Percentiles rank a stretch among this genome's conserved stretches.
phyloP scores from a whole-genome alignment of 2,113 vertebrate genomes.

The Lophius piscatorius region DNA sequence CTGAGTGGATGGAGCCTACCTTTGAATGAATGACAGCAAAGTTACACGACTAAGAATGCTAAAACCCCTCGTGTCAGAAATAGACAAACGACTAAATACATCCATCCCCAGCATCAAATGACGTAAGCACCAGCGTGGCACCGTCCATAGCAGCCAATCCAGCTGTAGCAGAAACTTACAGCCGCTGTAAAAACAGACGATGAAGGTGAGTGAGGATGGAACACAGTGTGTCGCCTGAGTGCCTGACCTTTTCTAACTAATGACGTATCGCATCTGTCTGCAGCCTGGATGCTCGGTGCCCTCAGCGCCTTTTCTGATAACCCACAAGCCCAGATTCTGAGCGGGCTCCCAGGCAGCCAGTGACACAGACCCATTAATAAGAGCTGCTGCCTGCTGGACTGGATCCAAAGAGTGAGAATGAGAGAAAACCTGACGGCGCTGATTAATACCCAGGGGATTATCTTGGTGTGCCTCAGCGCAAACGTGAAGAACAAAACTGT shows the following conservation, averaged over 20 bases:
- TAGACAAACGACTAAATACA: too few species aligned
- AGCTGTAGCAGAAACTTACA: slow-evolving; percentile 12
- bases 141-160: slow-evolving; percentile 14
- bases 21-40: too few species aligned
- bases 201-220: slow-evolving; percentile 18
- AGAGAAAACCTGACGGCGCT: slow-evolving; percentile 54
- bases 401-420: slow-evolving; percentile 46
- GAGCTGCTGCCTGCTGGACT: slow-evolving; percentile 52
- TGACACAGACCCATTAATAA: slow-evolving; percentile 69
- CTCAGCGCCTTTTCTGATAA: slow-evolving; percentile 46
- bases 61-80: too few species aligned
- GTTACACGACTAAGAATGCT: too few species aligned
- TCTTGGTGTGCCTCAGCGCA: slow-evolving; percentile 2
- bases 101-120: neutral
- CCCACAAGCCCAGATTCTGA: slow-evolving; percentile 66
- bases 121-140: neutral
- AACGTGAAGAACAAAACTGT: neutral
- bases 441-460: slow-evolving; percentile 70
- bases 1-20: too few species aligned
- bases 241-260: slow-evolving; percentile 9
- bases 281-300: slow-evolving; percentile 19
- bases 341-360: slow-evolving; percentile 45
- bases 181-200: slow-evolving; percentile 36
- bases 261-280: slow-evolving; percentile 47
- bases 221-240: neutral